Evolutionary conservation across 2,888 invertebrate genomes (phyloP).

Genomic region (Helobdella robusta): DNA sequence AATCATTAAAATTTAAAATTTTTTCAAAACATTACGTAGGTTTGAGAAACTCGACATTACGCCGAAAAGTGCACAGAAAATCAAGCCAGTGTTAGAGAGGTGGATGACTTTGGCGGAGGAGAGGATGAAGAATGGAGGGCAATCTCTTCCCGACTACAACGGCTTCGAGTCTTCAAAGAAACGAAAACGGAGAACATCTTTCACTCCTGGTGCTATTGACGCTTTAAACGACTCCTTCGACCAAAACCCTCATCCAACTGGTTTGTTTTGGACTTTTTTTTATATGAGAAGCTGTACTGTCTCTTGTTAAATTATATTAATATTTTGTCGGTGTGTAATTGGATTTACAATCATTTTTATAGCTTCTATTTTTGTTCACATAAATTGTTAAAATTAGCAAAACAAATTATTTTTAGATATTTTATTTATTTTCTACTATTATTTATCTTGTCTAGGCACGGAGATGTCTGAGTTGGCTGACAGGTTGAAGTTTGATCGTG

Average conservation of each 20-base stretch:
- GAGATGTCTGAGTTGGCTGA: conserved; percentile 92
- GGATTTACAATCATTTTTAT: too few species aligned
- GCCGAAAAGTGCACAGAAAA: conserved; percentile 97
- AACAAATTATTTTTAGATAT: too few species aligned
- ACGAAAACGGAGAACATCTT: conserved; percentile 86
- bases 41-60: conserved; percentile 99
- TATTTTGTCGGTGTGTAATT: too few species aligned
- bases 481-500: conserved; percentile 88
- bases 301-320: too few species aligned
- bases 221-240: conserved; percentile 88
- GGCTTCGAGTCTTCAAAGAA: conserved; percentile 94
- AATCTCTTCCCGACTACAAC: conserved; percentile 79
- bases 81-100: conserved; percentile 91
- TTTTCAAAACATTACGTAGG: conserved; percentile 50
- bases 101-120: conserved; percentile 99
- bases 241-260: conserved; percentile 92
- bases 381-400: too few species aligned
- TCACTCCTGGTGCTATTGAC: conserved; percentile 90
- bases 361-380: too few species aligned
- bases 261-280: conserved; percentile 55
- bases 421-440: too few species aligned
- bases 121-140: conserved; percentile 67
- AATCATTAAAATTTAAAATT: too few species aligned
- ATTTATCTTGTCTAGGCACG: conserved; percentile 71
- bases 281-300: too few species aligned